Conservation (phyloP, 2,113 vertebrate species). For the Empidonax traillii region DNA sequence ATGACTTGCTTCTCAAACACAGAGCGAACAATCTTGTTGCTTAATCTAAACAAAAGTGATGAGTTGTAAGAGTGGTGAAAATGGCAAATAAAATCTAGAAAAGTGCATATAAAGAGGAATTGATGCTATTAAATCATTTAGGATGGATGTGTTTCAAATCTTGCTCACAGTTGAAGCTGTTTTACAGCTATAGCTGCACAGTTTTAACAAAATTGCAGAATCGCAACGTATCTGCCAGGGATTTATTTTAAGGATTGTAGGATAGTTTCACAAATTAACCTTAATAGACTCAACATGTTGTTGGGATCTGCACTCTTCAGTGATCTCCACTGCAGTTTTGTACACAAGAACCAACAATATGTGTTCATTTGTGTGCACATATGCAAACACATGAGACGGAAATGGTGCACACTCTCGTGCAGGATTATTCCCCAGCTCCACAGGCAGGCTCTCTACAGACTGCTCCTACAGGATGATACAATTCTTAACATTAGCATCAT, state of each 20-base stretch:
- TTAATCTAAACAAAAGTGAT: slow-evolving; percentile 36
- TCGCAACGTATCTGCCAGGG: neutral
- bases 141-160: slow-evolving; percentile 48
- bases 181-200: slow-evolving; percentile 43
- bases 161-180: slow-evolving; percentile 37
- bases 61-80: slow-evolving; percentile 46
- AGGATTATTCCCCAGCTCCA: neutral
- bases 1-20: neutral
- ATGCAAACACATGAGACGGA: neutral
- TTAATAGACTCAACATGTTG: neutral
- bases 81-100: slow-evolving; percentile 58
- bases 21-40: neutral
- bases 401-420: neutral
- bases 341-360: neutral
- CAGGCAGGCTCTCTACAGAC: neutral
- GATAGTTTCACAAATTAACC: slow-evolving; percentile 6
- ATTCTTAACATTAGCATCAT: neutral
- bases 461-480: neutral
- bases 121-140: slow-evolving; percentile 45
- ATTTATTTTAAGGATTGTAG: slow-evolving; percentile 34
- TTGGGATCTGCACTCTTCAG: neutral
- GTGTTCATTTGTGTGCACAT: neutral
- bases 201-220: slow-evolving; percentile 19
- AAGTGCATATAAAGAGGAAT: slow-evolving; percentile 48
- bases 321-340: neutral